Evolutionary conservation across 2,797 vertebrate species (phyloP).

Genomic region (Coregonus ussuriensis): DNA sequence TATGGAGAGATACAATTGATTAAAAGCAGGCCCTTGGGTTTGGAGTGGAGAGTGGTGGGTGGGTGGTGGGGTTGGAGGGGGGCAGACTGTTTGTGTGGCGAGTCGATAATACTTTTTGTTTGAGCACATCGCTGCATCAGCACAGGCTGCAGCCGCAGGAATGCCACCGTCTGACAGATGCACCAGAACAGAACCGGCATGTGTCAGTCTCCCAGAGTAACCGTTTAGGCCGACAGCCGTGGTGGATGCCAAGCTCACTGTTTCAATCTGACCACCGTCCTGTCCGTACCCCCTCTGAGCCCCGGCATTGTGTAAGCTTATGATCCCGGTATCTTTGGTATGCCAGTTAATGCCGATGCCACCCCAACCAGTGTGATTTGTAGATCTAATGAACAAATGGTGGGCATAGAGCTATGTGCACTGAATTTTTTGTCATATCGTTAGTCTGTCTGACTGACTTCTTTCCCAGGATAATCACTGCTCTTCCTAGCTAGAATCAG

Average conservation of each 20-base stretch:
- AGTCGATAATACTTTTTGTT: constrained; percentile 65
- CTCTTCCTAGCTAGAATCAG: background rate
- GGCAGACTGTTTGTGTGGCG: constrained; percentile 44
- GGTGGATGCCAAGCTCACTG: constrained; percentile 17
- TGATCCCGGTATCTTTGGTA: constrained; percentile 6
- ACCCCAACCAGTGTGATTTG: constrained; percentile 2
- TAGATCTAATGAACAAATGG: constrained; percentile 9
- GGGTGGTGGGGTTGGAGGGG: background rate
- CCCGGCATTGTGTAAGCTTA: constrained; percentile 14
- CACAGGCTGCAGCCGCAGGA: constrained; percentile 58
- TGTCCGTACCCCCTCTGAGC: background rate
- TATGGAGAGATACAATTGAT: constrained; percentile 19
- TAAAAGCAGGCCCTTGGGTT: constrained; percentile 27
- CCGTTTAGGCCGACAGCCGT: constrained; percentile 44
- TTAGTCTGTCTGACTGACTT: background rate
- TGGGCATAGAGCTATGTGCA: background rate
- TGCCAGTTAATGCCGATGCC: constrained; percentile 4
- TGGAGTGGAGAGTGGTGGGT: background rate
- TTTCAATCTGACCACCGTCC: background rate
- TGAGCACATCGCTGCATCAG: constrained; percentile 65
- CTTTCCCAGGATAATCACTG: background rate
- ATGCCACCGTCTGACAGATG: constrained; percentile 61
- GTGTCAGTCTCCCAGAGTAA: constrained; percentile 48
- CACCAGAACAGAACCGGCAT: constrained; percentile 43
- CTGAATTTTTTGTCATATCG: background rate